Evolutionary conservation across 1,140 invertebrate genomes (phyloP), one percentile per base, ranked within the genome.

Genomic region (Anthonomus grandis): DNA sequence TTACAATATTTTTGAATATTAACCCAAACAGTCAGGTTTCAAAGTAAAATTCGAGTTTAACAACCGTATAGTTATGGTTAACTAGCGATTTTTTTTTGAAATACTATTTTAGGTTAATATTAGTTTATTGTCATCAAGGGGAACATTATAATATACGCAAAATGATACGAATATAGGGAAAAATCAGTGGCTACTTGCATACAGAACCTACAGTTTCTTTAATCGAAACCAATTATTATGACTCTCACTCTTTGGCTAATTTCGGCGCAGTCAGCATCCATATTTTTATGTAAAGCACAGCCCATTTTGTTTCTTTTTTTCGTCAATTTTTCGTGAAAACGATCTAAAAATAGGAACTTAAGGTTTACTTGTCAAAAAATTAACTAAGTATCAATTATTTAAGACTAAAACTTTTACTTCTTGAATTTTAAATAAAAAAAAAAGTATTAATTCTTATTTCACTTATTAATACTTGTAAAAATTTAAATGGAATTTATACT

Each of bases 201-300:
- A 49, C 46, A 27, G n/a, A 42, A 42, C 34, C 21, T 47, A 10
- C 46, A 13, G 27, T 41, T 45, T 54, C 42, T 44, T 37, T n/a
- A n/a, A 52, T 19, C 31, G 10, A 19, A 56, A n/a, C n/a, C 10
- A 31, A 2, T n/a, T 38, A 22, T 23, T 9, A 48, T 31, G 13
- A 36, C 24, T 34, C 23, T 47, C 52, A 55, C 52, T 55, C 52
- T 55, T 55, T 55, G 52, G 44, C 52, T 55, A 55, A 55, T 55
- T 55, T 38, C 42, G 52, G 44, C 50, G 44, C 52, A 55, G 52
- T 45, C 42, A 46, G 27, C 41, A 55, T 55, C 41, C 27, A 55
- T 46, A 45, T 55, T 44, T 53, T 53, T 47, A 13, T 24, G 8
- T 51, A 39, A 37, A 24, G 41, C 41, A 55, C 41, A 55, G 44